Evolutionary conservation across 1,140 invertebrate genomes (phyloP).

Genomic region (Lutraria rhynchaena): DNA sequence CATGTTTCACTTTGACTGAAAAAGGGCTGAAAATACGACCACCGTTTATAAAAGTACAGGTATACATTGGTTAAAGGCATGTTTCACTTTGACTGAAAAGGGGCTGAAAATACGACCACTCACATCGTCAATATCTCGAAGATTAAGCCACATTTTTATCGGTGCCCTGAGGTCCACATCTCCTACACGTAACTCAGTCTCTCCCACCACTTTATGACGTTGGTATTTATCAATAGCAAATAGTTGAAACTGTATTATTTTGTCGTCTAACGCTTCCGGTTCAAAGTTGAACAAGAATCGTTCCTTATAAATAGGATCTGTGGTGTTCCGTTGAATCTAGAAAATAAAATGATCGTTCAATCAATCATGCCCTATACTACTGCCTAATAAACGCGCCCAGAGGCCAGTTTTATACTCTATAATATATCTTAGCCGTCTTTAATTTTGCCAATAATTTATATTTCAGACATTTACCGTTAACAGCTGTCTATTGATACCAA

Average conservation of each 20-base stretch:
- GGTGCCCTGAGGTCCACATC: constrained; percentile 85
- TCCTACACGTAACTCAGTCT: constrained; percentile 85
- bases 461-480: no score
- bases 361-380: no score
- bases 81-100: no score
- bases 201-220: constrained; percentile 86
- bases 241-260: constrained; percentile 85
- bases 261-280: constrained; percentile 82
- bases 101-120: neutral
- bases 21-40: no score
- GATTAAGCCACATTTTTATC: constrained; percentile 86
- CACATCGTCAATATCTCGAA: constrained; percentile 87
- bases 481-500: no score
- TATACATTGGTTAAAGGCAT: no score
- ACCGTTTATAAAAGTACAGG: neutral
- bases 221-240: constrained; percentile 86
- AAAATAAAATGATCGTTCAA: no score
- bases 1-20: no score
- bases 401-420: no score
- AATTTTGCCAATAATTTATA: no score
- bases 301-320: constrained; percentile 89
- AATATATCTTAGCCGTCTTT: no score
- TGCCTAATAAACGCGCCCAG: no score
- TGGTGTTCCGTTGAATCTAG: constrained; percentile 86
- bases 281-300: constrained; percentile 89